A percentile compares a stretch with the other conserved stretches of the same genome.
These are phyloP conservation scores for Siniperca knerii DNA, from an alignment of 2,113 vertebrate species.

Conservation along the genomic window DNA sequence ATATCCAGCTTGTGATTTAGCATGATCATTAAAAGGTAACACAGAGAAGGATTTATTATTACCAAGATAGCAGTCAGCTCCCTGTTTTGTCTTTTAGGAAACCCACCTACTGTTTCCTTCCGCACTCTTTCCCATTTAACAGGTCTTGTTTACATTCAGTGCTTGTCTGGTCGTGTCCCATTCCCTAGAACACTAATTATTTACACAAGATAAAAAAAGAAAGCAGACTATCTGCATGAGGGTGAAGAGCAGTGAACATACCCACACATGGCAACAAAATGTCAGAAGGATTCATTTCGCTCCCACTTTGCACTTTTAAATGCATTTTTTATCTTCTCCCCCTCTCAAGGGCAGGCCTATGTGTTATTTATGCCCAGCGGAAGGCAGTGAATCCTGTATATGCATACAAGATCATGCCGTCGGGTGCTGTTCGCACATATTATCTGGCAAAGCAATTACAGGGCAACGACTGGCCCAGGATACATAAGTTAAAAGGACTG, in stretches of 20 bases:
- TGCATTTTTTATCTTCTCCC: constrained; percentile 50
- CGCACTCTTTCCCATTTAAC: constrained; percentile 28
- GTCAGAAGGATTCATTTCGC: constrained; percentile 72
- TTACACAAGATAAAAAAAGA: constrained; percentile 55
- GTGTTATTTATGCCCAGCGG: constrained; percentile 68
- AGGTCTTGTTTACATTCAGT: constrained; percentile 52
- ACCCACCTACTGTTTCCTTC: constrained; percentile 25
- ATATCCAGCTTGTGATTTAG: neutral
- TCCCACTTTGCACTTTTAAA: constrained; percentile 56
- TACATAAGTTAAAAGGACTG: constrained; percentile 65
- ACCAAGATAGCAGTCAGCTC: neutral
- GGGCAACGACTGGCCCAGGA: constrained; percentile 43
- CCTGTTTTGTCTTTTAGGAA: constrained; percentile 5
- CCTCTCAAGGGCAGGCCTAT: constrained; percentile 46
- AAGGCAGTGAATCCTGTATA: constrained; percentile 49
- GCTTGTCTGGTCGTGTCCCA: constrained; percentile 13
- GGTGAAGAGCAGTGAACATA: constrained; percentile 29
- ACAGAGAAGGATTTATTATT: neutral
- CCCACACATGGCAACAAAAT: constrained; percentile 56
- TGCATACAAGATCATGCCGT: constrained; percentile 60
- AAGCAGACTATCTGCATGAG: constrained; percentile 7
- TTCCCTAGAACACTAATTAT: constrained; percentile 56
- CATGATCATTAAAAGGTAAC: neutral
- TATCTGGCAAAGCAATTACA: constrained; percentile 72
- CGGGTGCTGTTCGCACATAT: constrained; percentile 42